Percentiles rank a stretch among this genome's conserved stretches.
Evolutionary conservation across 2,888 invertebrate species (phyloP).

Genomic region (Lycocerus yunnanus): DNA sequence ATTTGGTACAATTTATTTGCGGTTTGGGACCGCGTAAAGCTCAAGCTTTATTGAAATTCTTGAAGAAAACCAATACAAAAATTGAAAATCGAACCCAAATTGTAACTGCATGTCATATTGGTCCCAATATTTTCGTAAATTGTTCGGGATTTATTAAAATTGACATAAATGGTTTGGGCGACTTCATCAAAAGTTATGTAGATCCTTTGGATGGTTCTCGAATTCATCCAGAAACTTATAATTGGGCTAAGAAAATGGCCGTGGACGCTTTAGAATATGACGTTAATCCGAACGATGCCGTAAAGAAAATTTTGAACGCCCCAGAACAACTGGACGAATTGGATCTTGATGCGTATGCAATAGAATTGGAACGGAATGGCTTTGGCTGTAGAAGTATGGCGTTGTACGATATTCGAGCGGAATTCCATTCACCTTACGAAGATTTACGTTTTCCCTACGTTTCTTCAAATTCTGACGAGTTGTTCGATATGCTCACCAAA

Average conservation of each 20-base stretch:
- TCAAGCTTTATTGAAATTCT: constrained; percentile 78
- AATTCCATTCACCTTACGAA: constrained; percentile 91
- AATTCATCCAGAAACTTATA: constrained; percentile 99
- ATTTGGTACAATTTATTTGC: constrained; percentile 94
- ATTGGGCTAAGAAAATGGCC: constrained; percentile 99
- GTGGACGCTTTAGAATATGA: constrained; percentile 98
- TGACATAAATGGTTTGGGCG: constrained; percentile 92
- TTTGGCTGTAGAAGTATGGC: constrained; percentile 86
- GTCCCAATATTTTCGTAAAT: constrained; percentile 93
- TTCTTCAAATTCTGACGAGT: constrained; percentile 81
- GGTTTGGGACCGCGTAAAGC: constrained; percentile 96
- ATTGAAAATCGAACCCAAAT: constrained; percentile 94
- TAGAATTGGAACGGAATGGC: constrained; percentile 89
- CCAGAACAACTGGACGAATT: constrained; percentile 94
- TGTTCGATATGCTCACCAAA: constrained; percentile 94
- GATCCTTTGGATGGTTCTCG: constrained; percentile 96
- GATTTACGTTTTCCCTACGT: constrained; percentile 81
- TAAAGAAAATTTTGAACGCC: constrained; percentile 95
- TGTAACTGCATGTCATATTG: constrained; percentile 95
- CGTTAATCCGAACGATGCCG: constrained; percentile 92
- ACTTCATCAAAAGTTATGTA: constrained; percentile 90
- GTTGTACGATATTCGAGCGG: constrained; percentile 94
- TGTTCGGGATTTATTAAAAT: constrained; percentile 99
- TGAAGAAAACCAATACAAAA: constrained; percentile 89
- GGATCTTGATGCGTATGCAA: constrained; percentile 97